A percentile compares a stretch with the other conserved stretches of the same genome.
These are phyloP conservation scores for Ooceraea biroi DNA, from an alignment of 1,140 invertebrate genomes.

Conservation along the genomic window DNA sequence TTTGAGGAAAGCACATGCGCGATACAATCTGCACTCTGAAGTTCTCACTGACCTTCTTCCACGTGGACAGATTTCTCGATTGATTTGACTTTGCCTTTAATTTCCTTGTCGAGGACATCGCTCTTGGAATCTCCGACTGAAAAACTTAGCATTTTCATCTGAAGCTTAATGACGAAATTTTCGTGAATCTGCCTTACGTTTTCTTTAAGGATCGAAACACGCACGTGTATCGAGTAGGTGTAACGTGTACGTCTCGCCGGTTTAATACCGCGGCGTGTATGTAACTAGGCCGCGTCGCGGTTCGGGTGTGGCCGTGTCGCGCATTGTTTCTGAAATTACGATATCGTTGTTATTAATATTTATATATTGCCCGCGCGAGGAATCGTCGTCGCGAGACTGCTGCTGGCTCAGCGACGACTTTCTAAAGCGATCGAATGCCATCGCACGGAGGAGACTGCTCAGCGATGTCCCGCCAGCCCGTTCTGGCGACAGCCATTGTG, in stretches of 20 bases:
- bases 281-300: constrained; percentile 70
- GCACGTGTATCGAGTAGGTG: constrained; percentile 56
- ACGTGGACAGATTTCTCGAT: constrained; percentile 17
- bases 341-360: constrained; percentile 84
- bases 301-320: constrained; percentile 78
- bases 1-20: constrained; percentile 28
- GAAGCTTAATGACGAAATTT: background rate
- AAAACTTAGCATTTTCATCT: background rate
- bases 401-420: constrained; percentile 73
- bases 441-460: constrained; percentile 27
- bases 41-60: background rate
- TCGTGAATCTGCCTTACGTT: constrained; percentile 26
- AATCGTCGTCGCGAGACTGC: constrained; percentile 55
- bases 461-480: constrained; percentile 14
- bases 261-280: constrained; percentile 62
- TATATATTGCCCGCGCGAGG: constrained; percentile 74
- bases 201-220: constrained; percentile 5
- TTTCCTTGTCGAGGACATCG: background rate
- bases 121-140: background rate
- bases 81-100: background rate
- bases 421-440: constrained; percentile 80
- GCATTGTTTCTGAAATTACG: constrained; percentile 80
- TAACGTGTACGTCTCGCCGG: constrained; percentile 17
- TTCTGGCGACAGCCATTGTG: background rate
- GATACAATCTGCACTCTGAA: constrained; percentile 54